phyloP scores from a whole-genome alignment of 2,888 invertebrate genomes.

The Drosophila incognita region DNA sequence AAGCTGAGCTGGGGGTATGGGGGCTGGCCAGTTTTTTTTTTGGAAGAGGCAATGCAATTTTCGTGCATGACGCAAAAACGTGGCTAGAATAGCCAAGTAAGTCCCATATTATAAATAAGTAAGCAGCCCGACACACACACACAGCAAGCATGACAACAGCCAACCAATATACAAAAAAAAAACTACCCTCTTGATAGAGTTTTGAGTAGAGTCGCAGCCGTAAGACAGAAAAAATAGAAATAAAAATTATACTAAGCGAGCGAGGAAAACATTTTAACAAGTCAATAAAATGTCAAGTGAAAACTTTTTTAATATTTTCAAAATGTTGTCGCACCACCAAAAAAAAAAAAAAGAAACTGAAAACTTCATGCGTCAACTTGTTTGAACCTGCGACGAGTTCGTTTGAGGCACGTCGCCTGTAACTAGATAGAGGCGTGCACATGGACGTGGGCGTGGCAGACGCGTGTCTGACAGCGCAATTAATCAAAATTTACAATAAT shows the following conservation, averaged over 20 bases:
- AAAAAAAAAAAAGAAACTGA: background rate
- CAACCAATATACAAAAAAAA: constrained; percentile 6
- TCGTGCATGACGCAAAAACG: constrained; percentile 79
- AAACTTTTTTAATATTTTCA: constrained; percentile 81
- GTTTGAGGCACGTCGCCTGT: constrained; percentile 10
- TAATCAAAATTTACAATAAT: constrained; percentile 78
- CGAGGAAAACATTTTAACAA: constrained; percentile 79
- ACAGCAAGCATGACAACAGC: constrained; percentile 20
- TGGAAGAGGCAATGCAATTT: constrained; percentile 73
- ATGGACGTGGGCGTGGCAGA: constrained; percentile 24
- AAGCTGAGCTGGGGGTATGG: background rate
- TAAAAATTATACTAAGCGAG: constrained; percentile 64
- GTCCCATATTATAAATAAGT: constrained; percentile 80
- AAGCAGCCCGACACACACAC: constrained; percentile 60
- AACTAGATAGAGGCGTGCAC: background rate
- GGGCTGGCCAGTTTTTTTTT: constrained; percentile 5
- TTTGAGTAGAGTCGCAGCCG: background rate
- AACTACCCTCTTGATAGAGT: constrained; percentile 72
- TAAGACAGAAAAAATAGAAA: constrained; percentile 18
- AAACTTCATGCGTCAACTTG: constrained; percentile 56
- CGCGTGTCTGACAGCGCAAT: constrained; percentile 70
- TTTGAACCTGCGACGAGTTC: constrained; percentile 38
- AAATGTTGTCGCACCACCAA: constrained; percentile 64
- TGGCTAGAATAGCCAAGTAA: constrained; percentile 77
- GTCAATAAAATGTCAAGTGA: constrained; percentile 81